These are phyloP conservation scores for Acipenser ruthenus DNA, from an alignment of 2,797 vertebrate genomes.

Conservation along the genomic window DNA sequence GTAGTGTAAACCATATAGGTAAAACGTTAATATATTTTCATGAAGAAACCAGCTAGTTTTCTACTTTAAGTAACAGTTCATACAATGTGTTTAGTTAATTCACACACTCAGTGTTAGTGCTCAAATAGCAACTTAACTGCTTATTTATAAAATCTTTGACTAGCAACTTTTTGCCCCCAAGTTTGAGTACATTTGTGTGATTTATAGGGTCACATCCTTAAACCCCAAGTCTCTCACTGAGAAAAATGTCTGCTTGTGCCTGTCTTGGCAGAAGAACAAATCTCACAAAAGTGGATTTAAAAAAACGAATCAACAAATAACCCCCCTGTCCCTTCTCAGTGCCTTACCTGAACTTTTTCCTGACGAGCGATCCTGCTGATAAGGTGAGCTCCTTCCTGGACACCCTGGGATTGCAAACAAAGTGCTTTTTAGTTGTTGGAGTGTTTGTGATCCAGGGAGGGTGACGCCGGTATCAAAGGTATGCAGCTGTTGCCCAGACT, in stretches of 20 bases:
- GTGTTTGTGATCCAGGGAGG: constrained; percentile 28
- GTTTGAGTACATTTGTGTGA: neutral
- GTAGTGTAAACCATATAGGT: too few species aligned
- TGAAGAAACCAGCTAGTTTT: too few species aligned
- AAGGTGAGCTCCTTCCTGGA: constrained; percentile 28
- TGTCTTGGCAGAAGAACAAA: neutral
- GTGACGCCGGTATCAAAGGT: constrained; percentile 43
- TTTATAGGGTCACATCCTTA: neutral
- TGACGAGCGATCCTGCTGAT: constrained; percentile 15
- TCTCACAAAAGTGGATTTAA: neutral
- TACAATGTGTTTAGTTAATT: too few species aligned
- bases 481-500: constrained; percentile 59
- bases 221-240: neutral
- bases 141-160: too few species aligned
- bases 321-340: neutral
- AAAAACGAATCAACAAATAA: neutral
- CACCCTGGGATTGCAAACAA: constrained; percentile 34
- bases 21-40: too few species aligned
- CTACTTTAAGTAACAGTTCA: too few species aligned
- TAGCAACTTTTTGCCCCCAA: too few species aligned
- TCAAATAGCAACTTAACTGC: too few species aligned
- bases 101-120: too few species aligned
- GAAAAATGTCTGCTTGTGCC: neutral
- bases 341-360: neutral
- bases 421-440: constrained; percentile 28